Conservation (phyloP, 2,888 invertebrate species). For the Hirtodrosophila histrioides region DNA sequence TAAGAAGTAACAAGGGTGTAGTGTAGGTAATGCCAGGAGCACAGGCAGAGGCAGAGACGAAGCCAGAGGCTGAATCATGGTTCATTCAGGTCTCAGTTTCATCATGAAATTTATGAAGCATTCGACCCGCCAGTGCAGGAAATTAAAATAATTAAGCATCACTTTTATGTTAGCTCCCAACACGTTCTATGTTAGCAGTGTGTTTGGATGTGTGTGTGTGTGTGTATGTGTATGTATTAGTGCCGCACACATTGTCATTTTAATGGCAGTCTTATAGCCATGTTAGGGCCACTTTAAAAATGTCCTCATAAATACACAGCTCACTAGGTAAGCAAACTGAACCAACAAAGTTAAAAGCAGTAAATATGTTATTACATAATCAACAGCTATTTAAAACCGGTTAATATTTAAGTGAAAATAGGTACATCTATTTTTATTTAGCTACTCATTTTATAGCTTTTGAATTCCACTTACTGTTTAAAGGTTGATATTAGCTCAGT, state of each 20-base stretch:
- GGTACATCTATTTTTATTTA: too few relatives aligned
- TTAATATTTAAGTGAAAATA: too few relatives aligned
- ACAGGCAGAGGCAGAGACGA: background rate
- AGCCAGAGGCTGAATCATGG: background rate
- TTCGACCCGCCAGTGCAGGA: slow-evolving; percentile 56
- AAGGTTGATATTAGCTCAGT: too few relatives aligned
- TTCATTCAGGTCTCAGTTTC: slow-evolving; percentile 45
- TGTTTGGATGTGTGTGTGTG: background rate
- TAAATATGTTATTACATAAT: slow-evolving; percentile 1
- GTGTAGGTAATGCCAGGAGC: background rate
- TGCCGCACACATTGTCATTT: slow-evolving; percentile 44
- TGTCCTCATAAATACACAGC: slow-evolving; percentile 34
- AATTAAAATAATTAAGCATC: slow-evolving; percentile 65
- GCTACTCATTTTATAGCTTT: too few relatives aligned
- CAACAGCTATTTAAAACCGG: background rate
- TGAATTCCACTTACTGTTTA: too few relatives aligned
- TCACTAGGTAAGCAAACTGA: slow-evolving; percentile 9
- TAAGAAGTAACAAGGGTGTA: background rate
- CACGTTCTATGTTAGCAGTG: background rate
- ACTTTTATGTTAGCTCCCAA: slow-evolving; percentile 28
- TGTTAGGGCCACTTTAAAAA: slow-evolving; percentile 32
- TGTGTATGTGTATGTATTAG: slow-evolving; percentile 10
- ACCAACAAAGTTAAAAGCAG: background rate
- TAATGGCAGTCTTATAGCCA: slow-evolving; percentile 39
- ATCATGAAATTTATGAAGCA: slow-evolving; percentile 67